phyloP scores from a whole-genome alignment of 1,140 invertebrate species.

The Pararge aegeria region DNA sequence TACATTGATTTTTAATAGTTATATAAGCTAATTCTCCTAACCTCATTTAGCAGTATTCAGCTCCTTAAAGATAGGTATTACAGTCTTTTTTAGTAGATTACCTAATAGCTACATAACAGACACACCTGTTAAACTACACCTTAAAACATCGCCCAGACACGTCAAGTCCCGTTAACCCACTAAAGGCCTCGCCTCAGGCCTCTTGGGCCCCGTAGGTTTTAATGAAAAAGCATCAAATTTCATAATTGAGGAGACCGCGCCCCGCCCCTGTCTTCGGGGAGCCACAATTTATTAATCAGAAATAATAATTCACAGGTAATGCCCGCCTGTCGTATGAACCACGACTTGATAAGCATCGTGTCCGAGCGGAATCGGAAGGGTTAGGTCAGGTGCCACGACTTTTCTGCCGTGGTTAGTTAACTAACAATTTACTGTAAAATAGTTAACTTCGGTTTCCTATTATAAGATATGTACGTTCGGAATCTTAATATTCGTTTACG shows the following conservation, averaged over 20 bases:
- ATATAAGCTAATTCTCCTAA: no score
- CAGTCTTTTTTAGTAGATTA: no score
- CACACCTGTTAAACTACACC: conserved; percentile 31
- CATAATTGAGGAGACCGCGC: conserved; percentile 66
- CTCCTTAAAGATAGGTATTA: no score
- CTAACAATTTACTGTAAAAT: no score
- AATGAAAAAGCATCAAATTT: conserved; percentile 77
- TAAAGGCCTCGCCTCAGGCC: conserved; percentile 45
- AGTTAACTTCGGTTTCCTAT: no score
- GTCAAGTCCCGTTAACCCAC: conserved; percentile 58
- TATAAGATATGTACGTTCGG: no score
- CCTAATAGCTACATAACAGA: conserved; percentile 4
- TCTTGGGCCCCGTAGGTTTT: conserved; percentile 57
- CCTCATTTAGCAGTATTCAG: no score
- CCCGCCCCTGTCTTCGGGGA: conserved; percentile 48
- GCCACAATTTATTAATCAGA: conserved; percentile 76
- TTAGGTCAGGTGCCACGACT: conserved; percentile 27
- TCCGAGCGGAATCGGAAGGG: conserved; percentile 54
- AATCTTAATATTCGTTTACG: no score
- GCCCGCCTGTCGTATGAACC: conserved; percentile 41
- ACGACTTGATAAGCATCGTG: conserved; percentile 48
- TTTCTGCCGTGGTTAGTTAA: no score
- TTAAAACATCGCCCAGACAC: conserved; percentile 41
- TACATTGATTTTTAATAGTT: no score
- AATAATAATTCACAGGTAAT: conserved; percentile 78